Evolutionary conservation across 2,888 invertebrate genomes (phyloP), one percentile per base, ranked within the genome.

Genomic region (Geophilus truncorum): DNA sequence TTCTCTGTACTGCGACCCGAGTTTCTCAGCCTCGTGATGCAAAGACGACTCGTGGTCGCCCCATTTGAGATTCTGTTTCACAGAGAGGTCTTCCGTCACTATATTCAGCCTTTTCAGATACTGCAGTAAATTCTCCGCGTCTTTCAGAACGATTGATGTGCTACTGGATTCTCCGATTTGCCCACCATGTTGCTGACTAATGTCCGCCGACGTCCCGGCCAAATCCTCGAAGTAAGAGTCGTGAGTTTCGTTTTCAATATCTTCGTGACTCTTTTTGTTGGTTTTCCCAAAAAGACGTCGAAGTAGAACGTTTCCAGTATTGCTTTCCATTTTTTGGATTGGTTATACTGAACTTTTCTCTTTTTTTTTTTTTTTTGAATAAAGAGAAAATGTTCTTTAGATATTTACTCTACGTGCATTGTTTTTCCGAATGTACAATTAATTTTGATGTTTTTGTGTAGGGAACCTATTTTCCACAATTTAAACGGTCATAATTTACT

Each of bases 1-100:
- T 23, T 79, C 79, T 4, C 51, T 1, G 51, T 79, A 79, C 79
- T 51, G 51, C 25, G 25, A 15, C 12, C 51, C 79, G 15, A 79
- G 15, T 23, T 51, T 40, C 25, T 51, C 28, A 0, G 57, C 79
- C 18, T 78, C 78, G 18, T 45, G 23, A 12, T 34, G 21, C 30
- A 78, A 21, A 4, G 57, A 4, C 23, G 18, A 18, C 23, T 57
- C 57, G 6, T 57, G 18, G 18, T 75, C 76, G 32, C 76, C 9
- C 28, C 76, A 75, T n/a, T n/a, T n/a, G n/a, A n/a, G 51, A 6
- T 7, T 51, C 76, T 28, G 76, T 15, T 32, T 75, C n/a, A n/a
- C n/a, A n/a, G n/a, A n/a, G n/a, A n/a, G n/a, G n/a, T n/a, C n/a
- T n/a, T n/a, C n/a, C n/a, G n/a, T n/a, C 12, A 75, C 75, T 12